These are phyloP conservation scores for Zoanthus solanderi DNA, from an alignment of 92 coral and sea anemone genomes.

Conservation along the genomic window DNA sequence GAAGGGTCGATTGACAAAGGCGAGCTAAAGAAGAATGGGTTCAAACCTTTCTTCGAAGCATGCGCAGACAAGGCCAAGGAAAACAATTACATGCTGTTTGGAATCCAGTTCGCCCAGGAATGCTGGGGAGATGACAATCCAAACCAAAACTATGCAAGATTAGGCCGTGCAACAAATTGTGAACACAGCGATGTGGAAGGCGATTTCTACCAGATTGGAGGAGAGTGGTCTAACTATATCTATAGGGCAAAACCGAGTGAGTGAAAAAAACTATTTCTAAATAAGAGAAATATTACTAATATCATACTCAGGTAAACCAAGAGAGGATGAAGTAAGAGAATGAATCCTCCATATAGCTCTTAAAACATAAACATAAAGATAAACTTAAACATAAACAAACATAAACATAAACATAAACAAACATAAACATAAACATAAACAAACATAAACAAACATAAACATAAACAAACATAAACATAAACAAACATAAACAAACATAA, in stretches of 20 bases:
- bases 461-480: too few species aligned
- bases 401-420: too few species aligned
- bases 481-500: too few species aligned
- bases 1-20: background rate
- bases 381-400: too few species aligned
- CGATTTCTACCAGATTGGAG: background rate
- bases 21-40: background rate
- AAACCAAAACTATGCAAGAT: background rate
- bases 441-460: too few species aligned
- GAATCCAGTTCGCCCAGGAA: background rate
- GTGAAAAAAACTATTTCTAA: background rate
- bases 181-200: background rate
- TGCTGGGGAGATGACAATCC: background rate
- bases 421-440: too few species aligned
- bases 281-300: background rate
- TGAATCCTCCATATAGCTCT: too few species aligned
- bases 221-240: background rate
- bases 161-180: background rate
- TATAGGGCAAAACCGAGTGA: conserved; percentile 5
- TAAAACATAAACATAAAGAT: too few species aligned
- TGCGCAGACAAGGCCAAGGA: background rate
- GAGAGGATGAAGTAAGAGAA: too few species aligned
- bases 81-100: background rate
- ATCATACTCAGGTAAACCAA: too few species aligned
- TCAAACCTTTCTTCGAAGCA: background rate